A percentile compares a stretch with the other conserved stretches of the same genome.
Evolutionary conservation across 2,888 invertebrate genomes (phyloP).

Genomic region (Lasioglossum villosulum): DNA sequence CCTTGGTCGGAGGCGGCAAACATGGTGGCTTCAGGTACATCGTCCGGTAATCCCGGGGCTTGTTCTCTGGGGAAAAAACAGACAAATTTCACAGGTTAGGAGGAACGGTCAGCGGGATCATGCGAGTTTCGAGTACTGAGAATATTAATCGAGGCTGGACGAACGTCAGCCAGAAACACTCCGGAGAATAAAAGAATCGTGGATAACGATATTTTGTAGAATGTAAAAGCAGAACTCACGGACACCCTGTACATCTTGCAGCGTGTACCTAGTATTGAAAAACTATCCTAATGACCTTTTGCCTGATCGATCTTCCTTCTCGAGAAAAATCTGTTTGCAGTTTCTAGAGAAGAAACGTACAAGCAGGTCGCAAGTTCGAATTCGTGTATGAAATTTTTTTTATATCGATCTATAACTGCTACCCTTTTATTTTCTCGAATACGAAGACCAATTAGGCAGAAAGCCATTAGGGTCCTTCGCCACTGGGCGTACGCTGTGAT

Average conservation of each 20-base stretch:
- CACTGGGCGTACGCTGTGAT: not conserved
- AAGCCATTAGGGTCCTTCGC: not conserved
- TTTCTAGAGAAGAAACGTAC: too few species aligned
- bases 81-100: slow-evolving; percentile 46
- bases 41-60: slow-evolving; percentile 4
- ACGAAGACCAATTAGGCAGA: not conserved
- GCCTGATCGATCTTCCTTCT: not conserved
- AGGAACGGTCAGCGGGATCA: not conserved
- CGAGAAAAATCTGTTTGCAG: not conserved
- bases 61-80: slow-evolving; percentile 54
- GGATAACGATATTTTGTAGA: not conserved
- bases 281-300: too few species aligned
- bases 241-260: too few species aligned
- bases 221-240: not conserved
- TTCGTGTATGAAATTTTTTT: not conserved
- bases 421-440: not conserved
- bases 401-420: not conserved
- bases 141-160: not conserved
- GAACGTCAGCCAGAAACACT: not conserved
- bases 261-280: too few species aligned
- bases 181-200: not conserved
- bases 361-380: too few species aligned
- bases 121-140: not conserved
- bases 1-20: slow-evolving; percentile 13
- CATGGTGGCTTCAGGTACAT: slow-evolving; percentile 27